These are phyloP conservation scores for Metellina segmentata DNA, from an alignment of 2,888 invertebrate species.

Conservation along the genomic window DNA sequence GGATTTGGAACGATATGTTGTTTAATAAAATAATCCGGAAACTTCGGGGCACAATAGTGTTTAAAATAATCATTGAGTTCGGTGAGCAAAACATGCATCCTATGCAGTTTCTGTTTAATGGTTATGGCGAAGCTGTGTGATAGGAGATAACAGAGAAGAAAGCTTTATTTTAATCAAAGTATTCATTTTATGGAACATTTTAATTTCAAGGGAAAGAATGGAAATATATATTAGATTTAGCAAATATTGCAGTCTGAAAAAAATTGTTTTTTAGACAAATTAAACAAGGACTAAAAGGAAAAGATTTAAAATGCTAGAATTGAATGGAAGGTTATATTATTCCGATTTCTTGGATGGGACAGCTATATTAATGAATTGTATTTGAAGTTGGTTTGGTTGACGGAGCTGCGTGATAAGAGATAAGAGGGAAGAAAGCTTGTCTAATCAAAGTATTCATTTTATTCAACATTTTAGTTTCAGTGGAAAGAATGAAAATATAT, in stretches of 20 bases:
- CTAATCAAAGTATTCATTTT: too few relatives aligned
- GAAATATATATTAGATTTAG: background rate
- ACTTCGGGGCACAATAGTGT: constrained; percentile 11
- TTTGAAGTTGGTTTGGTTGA: too few relatives aligned
- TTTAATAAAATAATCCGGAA: constrained; percentile 1
- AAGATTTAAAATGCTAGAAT: background rate
- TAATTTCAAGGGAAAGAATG: background rate
- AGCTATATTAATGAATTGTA: too few relatives aligned
- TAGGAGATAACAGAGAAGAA: background rate
- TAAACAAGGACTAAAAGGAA: background rate
- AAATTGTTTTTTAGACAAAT: background rate
- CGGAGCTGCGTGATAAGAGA: too few relatives aligned
- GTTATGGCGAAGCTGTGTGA: background rate
- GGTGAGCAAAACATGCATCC: too few relatives aligned
- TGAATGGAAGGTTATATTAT: background rate
- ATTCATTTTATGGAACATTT: background rate
- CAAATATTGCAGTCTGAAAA: background rate
- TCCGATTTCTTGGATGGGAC: background rate
- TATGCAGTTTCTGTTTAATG: background rate
- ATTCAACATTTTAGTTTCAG: too few relatives aligned
- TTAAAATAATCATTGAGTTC: constrained; percentile 13
- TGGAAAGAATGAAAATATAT: too few relatives aligned
- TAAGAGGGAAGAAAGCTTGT: too few relatives aligned
- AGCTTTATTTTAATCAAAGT: constrained; percentile 7
- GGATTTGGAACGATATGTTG: background rate